phyloP scores from a whole-genome alignment of 2,888 invertebrate species.

The Aphelenchoides bicaudatus region DNA sequence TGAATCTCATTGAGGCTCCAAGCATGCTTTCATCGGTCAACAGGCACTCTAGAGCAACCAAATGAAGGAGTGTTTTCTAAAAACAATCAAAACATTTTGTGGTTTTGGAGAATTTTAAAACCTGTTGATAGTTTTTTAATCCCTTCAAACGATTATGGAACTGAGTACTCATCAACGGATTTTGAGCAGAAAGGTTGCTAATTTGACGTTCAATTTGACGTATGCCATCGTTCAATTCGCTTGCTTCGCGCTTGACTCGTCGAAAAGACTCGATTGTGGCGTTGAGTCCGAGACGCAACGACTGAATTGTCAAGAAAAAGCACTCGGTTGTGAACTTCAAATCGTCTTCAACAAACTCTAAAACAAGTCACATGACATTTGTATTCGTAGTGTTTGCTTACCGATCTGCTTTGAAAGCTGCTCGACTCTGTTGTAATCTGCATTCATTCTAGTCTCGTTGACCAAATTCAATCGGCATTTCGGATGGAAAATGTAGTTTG shows the following conservation, averaged over 20 bases:
- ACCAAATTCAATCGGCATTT: conserved; percentile 60
- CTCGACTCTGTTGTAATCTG: conserved; percentile 56
- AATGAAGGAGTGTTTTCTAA: neutral
- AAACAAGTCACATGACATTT: conserved; percentile 20
- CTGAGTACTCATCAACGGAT: neutral
- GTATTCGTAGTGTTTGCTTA: neutral
- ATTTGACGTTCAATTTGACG: conserved; percentile 29
- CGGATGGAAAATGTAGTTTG: conserved; percentile 81
- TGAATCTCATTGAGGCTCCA: conserved; percentile 79
- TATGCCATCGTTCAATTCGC: conserved; percentile 29
- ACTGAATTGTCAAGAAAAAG: conserved; percentile 90
- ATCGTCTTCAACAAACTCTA: conserved; percentile 30
- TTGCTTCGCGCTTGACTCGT: conserved; percentile 34
- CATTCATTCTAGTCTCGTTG: conserved; percentile 74
- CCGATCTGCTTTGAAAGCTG: conserved; percentile 50
- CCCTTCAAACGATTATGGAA: neutral
- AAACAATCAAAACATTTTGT: neutral
- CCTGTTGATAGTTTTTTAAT: neutral
- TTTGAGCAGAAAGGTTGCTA: neutral
- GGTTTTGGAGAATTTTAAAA: neutral
- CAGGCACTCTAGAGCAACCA: conserved; percentile 10
- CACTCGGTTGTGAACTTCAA: conserved; percentile 92
- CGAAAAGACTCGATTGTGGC: conserved; percentile 69
- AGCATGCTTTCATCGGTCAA: conserved; percentile 74
- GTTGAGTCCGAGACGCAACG: conserved; percentile 84